Conservation (phyloP, 2,113 vertebrate genomes). For the Panthera tigris region DNA sequence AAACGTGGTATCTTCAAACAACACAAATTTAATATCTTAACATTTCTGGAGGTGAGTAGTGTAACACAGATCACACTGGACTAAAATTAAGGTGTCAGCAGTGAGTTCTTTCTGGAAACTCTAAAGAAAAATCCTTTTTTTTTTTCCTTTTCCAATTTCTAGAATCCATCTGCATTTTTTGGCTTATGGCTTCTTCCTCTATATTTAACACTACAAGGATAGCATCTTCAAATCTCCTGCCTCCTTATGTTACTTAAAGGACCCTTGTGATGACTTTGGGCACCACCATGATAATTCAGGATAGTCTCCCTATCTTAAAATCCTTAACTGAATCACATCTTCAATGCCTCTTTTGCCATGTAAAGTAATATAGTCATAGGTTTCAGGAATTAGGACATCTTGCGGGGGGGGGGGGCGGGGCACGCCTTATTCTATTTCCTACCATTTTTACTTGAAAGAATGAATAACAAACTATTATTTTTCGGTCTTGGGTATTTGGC, state of each 20-base stretch:
- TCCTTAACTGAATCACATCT: background rate
- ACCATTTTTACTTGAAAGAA: slow-evolving; percentile 31
- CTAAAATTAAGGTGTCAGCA: background rate
- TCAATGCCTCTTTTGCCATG: background rate
- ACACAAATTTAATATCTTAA: background rate
- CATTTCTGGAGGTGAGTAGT: background rate
- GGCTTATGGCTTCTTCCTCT: background rate
- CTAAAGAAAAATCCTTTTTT: background rate
- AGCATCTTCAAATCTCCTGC: background rate
- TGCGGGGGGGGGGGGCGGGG: fast-evolving
- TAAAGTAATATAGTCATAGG: background rate
- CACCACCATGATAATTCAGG: background rate
- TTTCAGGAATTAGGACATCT: background rate
- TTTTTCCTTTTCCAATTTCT: background rate
- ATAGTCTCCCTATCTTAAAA: background rate
- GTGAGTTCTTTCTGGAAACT: background rate
- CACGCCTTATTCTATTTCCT: background rate
- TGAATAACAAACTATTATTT: slow-evolving; percentile 13
- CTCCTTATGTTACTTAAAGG: background rate
- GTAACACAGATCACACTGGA: background rate
- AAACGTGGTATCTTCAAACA: background rate
- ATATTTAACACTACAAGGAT: background rate
- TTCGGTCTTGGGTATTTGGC: background rate
- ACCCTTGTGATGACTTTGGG: background rate
- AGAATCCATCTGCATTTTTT: background rate